These are phyloP conservation scores for Epistrophe grossulariae DNA, from an alignment of 2,888 invertebrate genomes.

Conservation along the genomic window DNA sequence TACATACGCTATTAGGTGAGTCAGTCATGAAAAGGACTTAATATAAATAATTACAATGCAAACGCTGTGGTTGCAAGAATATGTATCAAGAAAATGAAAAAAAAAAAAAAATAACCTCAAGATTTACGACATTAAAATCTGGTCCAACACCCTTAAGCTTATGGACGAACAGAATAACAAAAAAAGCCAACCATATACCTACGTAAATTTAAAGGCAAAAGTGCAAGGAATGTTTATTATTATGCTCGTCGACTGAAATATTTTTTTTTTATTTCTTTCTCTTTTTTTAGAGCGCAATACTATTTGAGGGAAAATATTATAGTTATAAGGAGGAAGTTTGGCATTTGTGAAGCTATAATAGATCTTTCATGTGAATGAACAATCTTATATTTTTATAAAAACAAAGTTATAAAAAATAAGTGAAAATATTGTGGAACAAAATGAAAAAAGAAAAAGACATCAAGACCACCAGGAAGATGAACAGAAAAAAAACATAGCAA, in stretches of 20 bases:
- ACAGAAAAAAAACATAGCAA: conserved; percentile 20
- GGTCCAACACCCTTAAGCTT: conserved; percentile 14
- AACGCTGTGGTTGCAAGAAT: conserved; percentile 49
- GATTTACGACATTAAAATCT: conserved; percentile 51
- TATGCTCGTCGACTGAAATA: conserved; percentile 35
- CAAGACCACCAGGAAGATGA: conserved; percentile 5
- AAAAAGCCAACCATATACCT: neutral
- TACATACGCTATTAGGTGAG: conserved; percentile 51
- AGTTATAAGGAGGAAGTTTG: conserved; percentile 45
- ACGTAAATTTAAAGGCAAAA: conserved; percentile 1
- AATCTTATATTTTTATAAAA: conserved; percentile 8
- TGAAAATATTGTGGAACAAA: conserved; percentile 5
- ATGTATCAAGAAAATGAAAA: neutral
- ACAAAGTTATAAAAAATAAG: neutral
- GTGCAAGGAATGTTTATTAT: conserved; percentile 50
- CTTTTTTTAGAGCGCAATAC: conserved; percentile 35
- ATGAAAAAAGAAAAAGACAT: conserved; percentile 13
- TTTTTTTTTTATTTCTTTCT: conserved; percentile 45
- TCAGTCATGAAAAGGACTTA: conserved; percentile 67
- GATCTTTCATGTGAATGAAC: conserved; percentile 54
- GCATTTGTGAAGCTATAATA: conserved; percentile 32
- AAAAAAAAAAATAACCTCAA: conserved; percentile 45
- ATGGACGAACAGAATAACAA: neutral
- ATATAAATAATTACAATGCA: conserved; percentile 73
- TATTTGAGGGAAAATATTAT: neutral